Base-by-base conservation (phyloP, 2,888 invertebrate species). In the Zaprionus obscuricornis region DNA sequence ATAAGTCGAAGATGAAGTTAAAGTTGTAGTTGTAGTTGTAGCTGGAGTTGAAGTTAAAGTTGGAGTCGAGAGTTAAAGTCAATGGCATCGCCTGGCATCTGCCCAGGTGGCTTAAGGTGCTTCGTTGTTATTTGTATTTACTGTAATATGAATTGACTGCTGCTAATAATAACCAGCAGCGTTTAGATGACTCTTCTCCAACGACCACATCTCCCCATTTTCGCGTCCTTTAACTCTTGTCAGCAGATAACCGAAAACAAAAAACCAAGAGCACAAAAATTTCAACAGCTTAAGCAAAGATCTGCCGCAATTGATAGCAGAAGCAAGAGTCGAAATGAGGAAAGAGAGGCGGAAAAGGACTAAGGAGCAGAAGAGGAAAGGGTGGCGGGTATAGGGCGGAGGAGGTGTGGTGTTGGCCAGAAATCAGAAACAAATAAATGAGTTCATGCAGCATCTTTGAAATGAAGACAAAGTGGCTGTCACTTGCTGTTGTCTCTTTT, bases 381-480 rank as follows among this genome's bases (percentile, higher is more conserved):
- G 3, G 4, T 2, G n/a, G 37, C 17, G 24, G 20, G 10, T 31
- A 16, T 11, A n/a, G 26, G 46, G 5, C 26, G 29, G 45, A 31
- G 63, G 60, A 70, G 85, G 81, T 73, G 86, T 84, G 86, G 66
- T 73, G 33, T 26, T 54, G 68, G 66, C 62, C 66, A 86, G 82
- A 71, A 86, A 82, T 82, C 86, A 86, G 78, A 77, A 78, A 74
- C 76, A 83, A 85, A 83, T 83, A 83, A 83, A 86, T 83, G 83
- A 86, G 85, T 86, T 78, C 83, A 76, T 83, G 85, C 86, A 58
- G 57, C 72, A 55, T 39, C 65, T 72, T 77, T 86, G 85, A 82
- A 82, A 77, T 84, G 78, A 84, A 82, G 85, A 82, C 78, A 82
- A 82, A 82, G 65, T 74, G 72, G 46, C 57, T 63, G 81, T 73